These are phyloP conservation scores for Girardinus metallicus DNA, from an alignment of 2,797 vertebrate species.

Conservation along the genomic window DNA sequence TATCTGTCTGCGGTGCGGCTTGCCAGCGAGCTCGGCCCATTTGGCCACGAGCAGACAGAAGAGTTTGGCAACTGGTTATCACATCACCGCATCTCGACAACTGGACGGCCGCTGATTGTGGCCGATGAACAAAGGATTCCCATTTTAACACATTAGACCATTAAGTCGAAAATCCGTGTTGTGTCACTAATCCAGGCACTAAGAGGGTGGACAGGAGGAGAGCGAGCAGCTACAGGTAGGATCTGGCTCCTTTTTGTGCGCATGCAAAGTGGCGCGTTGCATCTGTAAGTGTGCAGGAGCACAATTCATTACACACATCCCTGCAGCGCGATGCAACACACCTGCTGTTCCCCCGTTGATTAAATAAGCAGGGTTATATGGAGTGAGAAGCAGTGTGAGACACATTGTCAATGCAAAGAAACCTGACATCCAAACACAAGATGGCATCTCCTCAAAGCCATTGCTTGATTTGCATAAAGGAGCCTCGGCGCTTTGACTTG, in stretches of 20 bases:
- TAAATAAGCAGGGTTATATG: slow-evolving; percentile 18
- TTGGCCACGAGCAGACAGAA: slow-evolving; percentile 57
- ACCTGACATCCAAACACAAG: slow-evolving; percentile 14
- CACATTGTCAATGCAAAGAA: slow-evolving; percentile 13
- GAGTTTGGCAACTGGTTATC: slow-evolving; percentile 63
- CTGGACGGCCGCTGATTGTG: slow-evolving; percentile 46
- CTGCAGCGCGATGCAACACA: slow-evolving; percentile 22
- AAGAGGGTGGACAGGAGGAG: slow-evolving; percentile 7
- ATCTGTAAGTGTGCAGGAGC: background rate
- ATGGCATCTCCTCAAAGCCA: slow-evolving; percentile 16
- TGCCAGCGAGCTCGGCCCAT: slow-evolving; percentile 62
- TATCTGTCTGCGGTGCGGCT: slow-evolving; percentile 52
- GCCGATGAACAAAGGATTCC: slow-evolving; percentile 48
- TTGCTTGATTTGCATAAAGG: slow-evolving; percentile 18
- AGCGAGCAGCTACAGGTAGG: slow-evolving; percentile 13
- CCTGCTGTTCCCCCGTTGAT: slow-evolving; percentile 30
- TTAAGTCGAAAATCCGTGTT: slow-evolving; percentile 33
- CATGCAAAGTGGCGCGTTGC: slow-evolving; percentile 1
- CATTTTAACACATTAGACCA: slow-evolving; percentile 35
- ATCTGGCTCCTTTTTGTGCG: background rate
- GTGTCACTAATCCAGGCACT: slow-evolving; percentile 35
- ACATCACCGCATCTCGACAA: slow-evolving; percentile 53
- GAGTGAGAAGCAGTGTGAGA: slow-evolving; percentile 8
- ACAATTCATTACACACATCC: background rate
- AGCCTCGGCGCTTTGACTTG: slow-evolving; percentile 8